Base-by-base conservation (phyloP, 2,113 vertebrate genomes). In the Bujurquina vittata region DNA sequence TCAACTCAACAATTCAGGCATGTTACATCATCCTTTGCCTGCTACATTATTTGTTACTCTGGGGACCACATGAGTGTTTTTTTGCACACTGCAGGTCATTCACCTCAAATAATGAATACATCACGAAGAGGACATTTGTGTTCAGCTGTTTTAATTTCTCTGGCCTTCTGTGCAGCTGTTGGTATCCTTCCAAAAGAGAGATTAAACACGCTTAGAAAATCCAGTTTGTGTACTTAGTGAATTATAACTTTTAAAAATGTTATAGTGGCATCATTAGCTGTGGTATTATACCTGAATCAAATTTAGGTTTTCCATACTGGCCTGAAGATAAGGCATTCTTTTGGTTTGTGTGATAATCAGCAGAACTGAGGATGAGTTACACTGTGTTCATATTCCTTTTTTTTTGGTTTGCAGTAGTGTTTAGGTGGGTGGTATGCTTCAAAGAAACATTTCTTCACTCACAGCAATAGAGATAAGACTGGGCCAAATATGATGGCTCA, bases 101-200 rank as follows among this genome's bases (percentile, higher is more conserved):
- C 67, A 54, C 67, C 67, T 72, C 3, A 72, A 72, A 72, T 72
- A 52, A 72, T 72, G 67, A 72, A 49, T 18, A 14, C 26, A 54
- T 33, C 67, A 72, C 18, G 0, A 54, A 72, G 46, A 54, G 67
- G 12, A 46, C 46, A 72, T 52, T 72, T 31, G 26, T 54, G 46
- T 52, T 72, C 6, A 52, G 65, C 26, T 31, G 26, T 72, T 72
- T 54, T 46, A 33, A 26, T 72, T 52, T 31, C 57, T 75, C 18
- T 40, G 52, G 33, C 33, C 33, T 43, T 35, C 35, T 40, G 55
- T 58, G 73, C 6, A 40, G 35, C 55, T 40, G 73, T 75, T 58
- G 55, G 73, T 23, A 40, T 40, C 54, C 33, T 40, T 75, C 33
- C 33, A 75, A 26, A 33, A 58, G n/a, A 43, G 14, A 58, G 15